These are phyloP conservation scores for Hermodice carunculata DNA, from an alignment of 2,888 invertebrate genomes.

Conservation along the genomic window DNA sequence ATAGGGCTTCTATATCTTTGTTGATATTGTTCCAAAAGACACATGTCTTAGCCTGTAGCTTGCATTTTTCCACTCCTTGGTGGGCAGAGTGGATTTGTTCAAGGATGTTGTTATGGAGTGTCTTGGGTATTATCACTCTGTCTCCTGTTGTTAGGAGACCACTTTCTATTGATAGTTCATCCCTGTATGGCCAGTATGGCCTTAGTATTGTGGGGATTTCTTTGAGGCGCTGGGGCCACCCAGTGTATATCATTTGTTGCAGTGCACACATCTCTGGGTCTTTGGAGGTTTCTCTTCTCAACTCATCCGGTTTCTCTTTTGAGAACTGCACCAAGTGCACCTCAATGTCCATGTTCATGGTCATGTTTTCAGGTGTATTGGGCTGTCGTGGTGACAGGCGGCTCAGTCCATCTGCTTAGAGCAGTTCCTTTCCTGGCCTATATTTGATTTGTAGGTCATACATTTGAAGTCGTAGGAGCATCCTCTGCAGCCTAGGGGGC, in stretches of 20 bases:
- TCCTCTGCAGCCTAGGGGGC: constrained; percentile 30
- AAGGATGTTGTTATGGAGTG: constrained; percentile 15
- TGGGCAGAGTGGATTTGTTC: constrained; percentile 20
- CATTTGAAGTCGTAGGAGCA: constrained; percentile 31
- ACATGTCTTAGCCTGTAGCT: constrained; percentile 13
- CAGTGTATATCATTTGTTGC: constrained; percentile 13
- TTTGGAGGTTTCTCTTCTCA: constrained; percentile 1
- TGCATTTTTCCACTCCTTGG: constrained; percentile 25
- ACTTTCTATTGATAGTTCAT: constrained; percentile 27
- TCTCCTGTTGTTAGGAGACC: constrained; percentile 30
- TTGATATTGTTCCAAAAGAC: constrained; percentile 35
- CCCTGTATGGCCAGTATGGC: constrained; percentile 28
- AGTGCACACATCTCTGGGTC: constrained; percentile 22
- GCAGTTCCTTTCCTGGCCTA: constrained; percentile 26
- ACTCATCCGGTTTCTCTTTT: constrained; percentile 3
- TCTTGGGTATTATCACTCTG: constrained; percentile 19
- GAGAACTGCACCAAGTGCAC: constrained; percentile 15
- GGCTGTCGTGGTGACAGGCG: constrained; percentile 29
- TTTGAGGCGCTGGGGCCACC: constrained; percentile 19
- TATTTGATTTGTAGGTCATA: constrained; percentile 30
- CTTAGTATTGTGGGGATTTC: constrained; percentile 10
- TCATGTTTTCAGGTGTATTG: background rate
- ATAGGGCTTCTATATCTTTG: constrained; percentile 21
- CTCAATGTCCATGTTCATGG: constrained; percentile 16
- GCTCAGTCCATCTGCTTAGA: constrained; percentile 38